phyloP scores from a whole-genome alignment of 2,797 vertebrate genomes.

The Mormyrops attenuatus region DNA sequence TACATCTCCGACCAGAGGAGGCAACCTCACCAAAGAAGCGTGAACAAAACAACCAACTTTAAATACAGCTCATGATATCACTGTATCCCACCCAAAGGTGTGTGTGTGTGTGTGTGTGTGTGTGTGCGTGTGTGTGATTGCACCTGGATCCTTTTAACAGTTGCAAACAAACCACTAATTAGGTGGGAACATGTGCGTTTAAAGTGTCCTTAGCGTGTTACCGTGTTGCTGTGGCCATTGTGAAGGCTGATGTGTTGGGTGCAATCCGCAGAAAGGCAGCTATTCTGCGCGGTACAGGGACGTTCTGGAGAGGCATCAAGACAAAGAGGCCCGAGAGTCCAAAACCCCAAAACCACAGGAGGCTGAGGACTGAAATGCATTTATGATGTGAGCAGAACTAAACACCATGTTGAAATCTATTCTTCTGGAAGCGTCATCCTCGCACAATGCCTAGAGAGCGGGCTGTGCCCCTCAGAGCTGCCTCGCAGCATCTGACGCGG shows the following conservation, averaged over 20 bases:
- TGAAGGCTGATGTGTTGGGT: not conserved
- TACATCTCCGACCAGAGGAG: not conserved
- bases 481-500: not conserved
- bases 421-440: not conserved
- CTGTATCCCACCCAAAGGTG: not conserved
- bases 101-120: not conserved
- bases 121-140: not conserved
- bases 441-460: not conserved
- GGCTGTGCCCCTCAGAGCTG: not conserved
- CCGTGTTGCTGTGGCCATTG: not conserved
- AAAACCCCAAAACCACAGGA: slow-evolving; percentile 15
- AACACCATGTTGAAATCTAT: slow-evolving; percentile 20
- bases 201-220: not conserved
- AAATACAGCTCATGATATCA: not conserved
- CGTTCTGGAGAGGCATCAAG: not conserved
- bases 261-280: not conserved
- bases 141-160: not conserved
- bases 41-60: not conserved
- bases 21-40: not conserved
- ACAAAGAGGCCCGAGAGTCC: not conserved
- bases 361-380: slow-evolving; percentile 15
- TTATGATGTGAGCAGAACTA: slow-evolving; percentile 21
- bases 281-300: not conserved
- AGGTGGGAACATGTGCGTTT: not conserved
- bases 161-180: not conserved